Evolutionary conservation across 1,140 invertebrate genomes (phyloP), one percentile per base, ranked within the genome.

Genomic region (Pseudomyrmex concolor): DNA sequence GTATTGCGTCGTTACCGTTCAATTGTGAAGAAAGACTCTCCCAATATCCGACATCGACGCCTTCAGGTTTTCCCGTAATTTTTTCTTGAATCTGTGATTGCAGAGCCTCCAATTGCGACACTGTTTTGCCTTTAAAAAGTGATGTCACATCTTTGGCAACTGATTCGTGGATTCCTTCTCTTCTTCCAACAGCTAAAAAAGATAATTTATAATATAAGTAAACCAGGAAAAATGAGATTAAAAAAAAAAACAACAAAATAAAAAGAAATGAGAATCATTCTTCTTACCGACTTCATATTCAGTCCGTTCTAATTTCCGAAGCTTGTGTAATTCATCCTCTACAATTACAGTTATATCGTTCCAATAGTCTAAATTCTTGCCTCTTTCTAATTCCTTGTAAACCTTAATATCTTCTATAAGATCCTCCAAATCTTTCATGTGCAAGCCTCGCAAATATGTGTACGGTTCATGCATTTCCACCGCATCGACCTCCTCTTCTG

Each of bases 391-490:
- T 94, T 98, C 97, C 90, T 97, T 97, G 91, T 98, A 98, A 17
- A 98, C 97, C 94, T 98, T 98, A 80, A 99, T 99, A 93, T 99
- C 99, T 90, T 98, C 99, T 4, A 99, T 95, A 0, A 99, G 94
- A 94, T 99, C 99, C 93, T 99, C 99, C n/a, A 99, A 95, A 93
- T 99, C 99, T 85, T 97, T 96, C 9, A 98, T 96, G 5, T 97
- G 97, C 43, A 99, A 94, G 2, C 99, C 99, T 92, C 99, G 98
- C 0, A 99, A 95, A 92, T 99, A 99, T 0, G 98, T 98, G 90
- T 99, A 99, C 0, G 99, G 99, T 93, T 99, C 99, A 91, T 99
- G 98, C 97, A 99, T 99, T 95, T 99, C 99, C 34, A 99, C 97
- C 2, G 98, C 97, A 93, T 98, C 97, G 50, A 98, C 97, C 89